Evolutionary conservation across 2,888 invertebrate species (phyloP), one percentile per base, ranked within the genome.

Genomic region (Hartigia nigra): DNA sequence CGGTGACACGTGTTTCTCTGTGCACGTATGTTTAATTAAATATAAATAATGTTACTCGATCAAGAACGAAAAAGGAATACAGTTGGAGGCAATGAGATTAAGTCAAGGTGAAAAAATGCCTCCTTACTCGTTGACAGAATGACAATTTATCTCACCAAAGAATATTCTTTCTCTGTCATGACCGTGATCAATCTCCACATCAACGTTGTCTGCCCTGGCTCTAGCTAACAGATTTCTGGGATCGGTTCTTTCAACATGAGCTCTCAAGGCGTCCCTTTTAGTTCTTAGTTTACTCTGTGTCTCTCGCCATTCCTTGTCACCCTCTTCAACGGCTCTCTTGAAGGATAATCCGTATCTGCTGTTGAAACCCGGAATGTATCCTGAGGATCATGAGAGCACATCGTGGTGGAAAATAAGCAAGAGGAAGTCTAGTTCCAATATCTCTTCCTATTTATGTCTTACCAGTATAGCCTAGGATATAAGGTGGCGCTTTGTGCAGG

Each of bases 391-490:
- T 31, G 75, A 35, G 75, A 36, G 23, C 23, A 35, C 34, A 36
- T 11, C 37, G 23, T 34, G 35, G 36, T n/a, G 34, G 32, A 72
- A 72, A 31, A 31, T n/a, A 14, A 31, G 32, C 9, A 72, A 72
- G 72, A 72, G 39, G 39, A 55, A 55, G 1, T 55, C 55, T 55
- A 23, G 72, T 72, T 72, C 32, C 31, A 31, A 72, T 72, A 32
- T 31, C 31, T 31, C 31, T 31, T 72, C 32, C 31, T 72, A 12
- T 31, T 32, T 31, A 72, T 72, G 31, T 39, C 69, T 83, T 89
- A 91, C 95, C 95, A 79, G 95, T 95, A 89, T 95, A 95, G 31
- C 95, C 95, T 31, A 95, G 93, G 91, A 95, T 94, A 88, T 94
- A 95, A 0, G 91, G 91, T 1, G 90, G 87, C 31, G 88, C 77